These are phyloP conservation scores for Valencia hispanica DNA, from an alignment of 2,797 vertebrate species.

Conservation along the genomic window DNA sequence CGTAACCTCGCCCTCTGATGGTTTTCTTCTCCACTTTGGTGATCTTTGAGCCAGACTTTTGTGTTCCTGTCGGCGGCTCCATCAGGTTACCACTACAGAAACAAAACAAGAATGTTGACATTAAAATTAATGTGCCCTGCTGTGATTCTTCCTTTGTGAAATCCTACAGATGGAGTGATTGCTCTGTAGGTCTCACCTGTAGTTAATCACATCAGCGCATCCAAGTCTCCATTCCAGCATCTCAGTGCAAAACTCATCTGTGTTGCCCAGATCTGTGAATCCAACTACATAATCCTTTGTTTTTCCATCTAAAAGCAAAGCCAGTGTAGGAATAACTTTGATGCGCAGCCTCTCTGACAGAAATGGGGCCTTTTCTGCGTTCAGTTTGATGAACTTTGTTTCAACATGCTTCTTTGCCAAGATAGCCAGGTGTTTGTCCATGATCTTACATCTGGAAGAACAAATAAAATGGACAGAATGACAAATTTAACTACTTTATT, in stretches of 20 bases:
- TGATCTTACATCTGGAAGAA: constrained; percentile 88
- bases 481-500: constrained; percentile 2
- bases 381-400: constrained; percentile 97
- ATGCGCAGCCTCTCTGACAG: constrained; percentile 92
- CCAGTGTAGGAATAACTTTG: constrained; percentile 94
- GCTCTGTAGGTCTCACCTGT: constrained; percentile 82
- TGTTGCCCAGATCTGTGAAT: constrained; percentile 94
- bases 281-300: constrained; percentile 95
- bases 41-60: constrained; percentile 88
- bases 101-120: background rate
- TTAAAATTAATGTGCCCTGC: background rate
- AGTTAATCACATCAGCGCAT: constrained; percentile 90
- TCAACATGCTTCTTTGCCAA: constrained; percentile 96
- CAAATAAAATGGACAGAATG: constrained; percentile 11
- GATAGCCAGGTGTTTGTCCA: constrained; percentile 91
- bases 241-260: constrained; percentile 95
- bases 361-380: constrained; percentile 96
- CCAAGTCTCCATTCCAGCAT: constrained; percentile 96
- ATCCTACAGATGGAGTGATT: background rate
- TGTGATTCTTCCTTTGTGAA: background rate
- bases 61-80: constrained; percentile 88
- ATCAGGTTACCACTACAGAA: constrained; percentile 89
- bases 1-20: constrained; percentile 90
- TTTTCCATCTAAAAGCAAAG: constrained; percentile 92
- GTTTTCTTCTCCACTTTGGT: constrained; percentile 96